phyloP scores from a whole-genome alignment of 2,113 vertebrate genomes.

The Antigone vipio region DNA sequence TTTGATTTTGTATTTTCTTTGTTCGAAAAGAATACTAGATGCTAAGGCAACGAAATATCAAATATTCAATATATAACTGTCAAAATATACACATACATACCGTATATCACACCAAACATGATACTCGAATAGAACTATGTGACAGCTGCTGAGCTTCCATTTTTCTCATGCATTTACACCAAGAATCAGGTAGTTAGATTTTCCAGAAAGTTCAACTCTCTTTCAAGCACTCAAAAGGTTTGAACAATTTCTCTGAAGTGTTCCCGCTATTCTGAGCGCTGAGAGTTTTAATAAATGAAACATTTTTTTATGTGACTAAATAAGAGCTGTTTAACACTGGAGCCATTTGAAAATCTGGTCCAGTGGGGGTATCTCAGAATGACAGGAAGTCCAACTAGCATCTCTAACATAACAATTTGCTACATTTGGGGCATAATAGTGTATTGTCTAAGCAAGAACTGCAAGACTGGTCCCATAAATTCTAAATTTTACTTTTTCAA shows the following conservation, averaged over 20 bases:
- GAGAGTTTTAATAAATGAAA: not conserved
- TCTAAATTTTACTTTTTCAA: not conserved
- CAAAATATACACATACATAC: not conserved
- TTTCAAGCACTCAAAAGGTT: not conserved
- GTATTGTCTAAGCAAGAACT: not conserved
- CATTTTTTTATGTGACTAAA: not conserved
- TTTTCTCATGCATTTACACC: slow-evolving; percentile 47
- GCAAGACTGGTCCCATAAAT: not conserved
- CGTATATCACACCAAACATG: not conserved
- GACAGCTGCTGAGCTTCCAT: slow-evolving; percentile 14
- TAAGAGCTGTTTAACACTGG: not conserved
- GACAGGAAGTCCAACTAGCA: not conserved
- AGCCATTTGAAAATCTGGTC: not conserved
- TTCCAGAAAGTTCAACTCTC: not conserved
- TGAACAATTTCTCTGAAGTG: not conserved
- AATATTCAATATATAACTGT: not conserved
- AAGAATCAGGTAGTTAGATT: slow-evolving; percentile 4
- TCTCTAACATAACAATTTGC: not conserved
- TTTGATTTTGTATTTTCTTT: not conserved
- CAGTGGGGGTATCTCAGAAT: not conserved
- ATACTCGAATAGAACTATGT: slow-evolving; percentile 40
- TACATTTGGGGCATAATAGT: not conserved
- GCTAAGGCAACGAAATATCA: slow-evolving; percentile 33
- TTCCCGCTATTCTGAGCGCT: not conserved
- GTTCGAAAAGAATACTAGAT: slow-evolving; percentile 36